Conservation (phyloP, 2,113 vertebrate species). For the Apteryx mantelli region DNA sequence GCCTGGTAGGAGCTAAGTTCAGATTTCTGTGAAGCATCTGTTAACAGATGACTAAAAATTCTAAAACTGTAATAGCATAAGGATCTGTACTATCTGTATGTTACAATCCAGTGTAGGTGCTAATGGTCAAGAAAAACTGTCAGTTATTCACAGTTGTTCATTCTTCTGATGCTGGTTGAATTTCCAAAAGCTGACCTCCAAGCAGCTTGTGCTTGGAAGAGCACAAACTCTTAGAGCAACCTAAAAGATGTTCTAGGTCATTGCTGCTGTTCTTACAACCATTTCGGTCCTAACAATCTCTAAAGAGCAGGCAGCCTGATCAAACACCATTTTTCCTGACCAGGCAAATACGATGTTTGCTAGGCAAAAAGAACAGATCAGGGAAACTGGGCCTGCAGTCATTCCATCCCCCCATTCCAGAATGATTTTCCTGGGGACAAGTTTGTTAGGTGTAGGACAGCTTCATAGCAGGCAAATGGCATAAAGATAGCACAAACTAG, state of each 20-base stretch:
- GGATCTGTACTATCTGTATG: neutral
- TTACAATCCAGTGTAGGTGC: neutral
- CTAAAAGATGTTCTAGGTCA: neutral
- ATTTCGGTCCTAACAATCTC: neutral
- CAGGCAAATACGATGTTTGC: fast-evolving
- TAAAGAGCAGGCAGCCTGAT: neutral
- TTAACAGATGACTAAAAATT: neutral
- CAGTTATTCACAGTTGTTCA: neutral
- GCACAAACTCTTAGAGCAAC: neutral
- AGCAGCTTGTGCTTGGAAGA: neutral
- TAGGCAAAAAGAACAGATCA: neutral
- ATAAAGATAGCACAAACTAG: fast-evolving
- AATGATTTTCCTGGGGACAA: neutral
- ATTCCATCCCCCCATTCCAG: neutral
- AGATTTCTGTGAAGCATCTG: neutral
- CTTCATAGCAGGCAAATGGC: neutral
- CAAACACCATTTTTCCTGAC: neutral
- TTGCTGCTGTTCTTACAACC: neutral
- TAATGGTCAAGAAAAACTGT: neutral
- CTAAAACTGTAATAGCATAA: neutral
- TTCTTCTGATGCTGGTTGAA: neutral
- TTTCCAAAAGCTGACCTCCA: neutral
- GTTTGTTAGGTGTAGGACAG: neutral
- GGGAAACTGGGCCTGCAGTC: neutral
- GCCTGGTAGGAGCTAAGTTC: neutral